Base-by-base conservation (phyloP, 1,140 invertebrate species). In the Drosophila tropicalis region DNA sequence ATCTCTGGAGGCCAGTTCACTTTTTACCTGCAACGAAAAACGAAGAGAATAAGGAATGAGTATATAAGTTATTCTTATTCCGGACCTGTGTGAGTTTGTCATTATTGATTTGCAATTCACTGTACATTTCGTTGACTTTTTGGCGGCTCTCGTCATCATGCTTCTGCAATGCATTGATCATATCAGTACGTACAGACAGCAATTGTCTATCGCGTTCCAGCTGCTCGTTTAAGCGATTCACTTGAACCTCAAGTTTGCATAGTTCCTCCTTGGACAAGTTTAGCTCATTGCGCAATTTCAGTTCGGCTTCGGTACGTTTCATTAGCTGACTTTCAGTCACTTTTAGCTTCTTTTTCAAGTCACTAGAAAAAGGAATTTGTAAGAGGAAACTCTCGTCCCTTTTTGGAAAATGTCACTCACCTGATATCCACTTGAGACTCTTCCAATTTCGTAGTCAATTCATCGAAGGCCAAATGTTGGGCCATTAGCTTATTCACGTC, bases 1-100 rank as follows among this genome's bases (percentile, higher is more conserved):
- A 0, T 93, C 92, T 66, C 94, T 94, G 0, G 93, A 91, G 0
- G 90, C 86, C 70, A 94, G 92, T 76, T 94, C 92, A 70, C 93
- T 93, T 62, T 92, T 93, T 3, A 94, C 92, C 94, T 94, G 55
- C 6, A 34, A 36, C 15, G 22, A 32, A 7, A 62, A 3, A 9
- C 10, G 3, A 51, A 22, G 17, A 6, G 36, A 47, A 40, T 67
- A 67, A 68, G 5, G 10, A 47, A 36, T 25, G 62, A 32, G 4
- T 9, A 44, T 1, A 58, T 44, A 15, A 5, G 2, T 2, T 15
- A 17, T 10, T n/a, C 1, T 29, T 10, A 34, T 9, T 4, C 3
- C 39, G 56, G 56, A 91, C 91, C 81, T 90, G 64, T 7, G 62
- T 72, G 10, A 91, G 61, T 0, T 39, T 17, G 5, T 51, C 64